Base-by-base conservation (phyloP, 1,140 invertebrate genomes). In the Orchesella cincta region DNA sequence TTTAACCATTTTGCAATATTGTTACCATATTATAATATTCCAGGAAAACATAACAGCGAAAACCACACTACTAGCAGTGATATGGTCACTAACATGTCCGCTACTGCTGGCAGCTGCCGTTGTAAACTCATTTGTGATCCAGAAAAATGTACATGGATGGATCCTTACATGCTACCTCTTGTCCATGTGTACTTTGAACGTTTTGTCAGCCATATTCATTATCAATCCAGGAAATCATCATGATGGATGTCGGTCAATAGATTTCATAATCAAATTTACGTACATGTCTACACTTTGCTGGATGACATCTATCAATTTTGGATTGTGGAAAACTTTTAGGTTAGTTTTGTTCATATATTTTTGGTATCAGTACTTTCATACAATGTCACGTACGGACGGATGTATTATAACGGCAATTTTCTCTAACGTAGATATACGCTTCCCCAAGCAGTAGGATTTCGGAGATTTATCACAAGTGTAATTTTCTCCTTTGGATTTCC, bases 241-340 rank as follows among this genome's bases (percentile, higher is more conserved):
- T 26, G 62, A 29, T 1, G 73, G 72, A 16, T 78, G 76, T 33
- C 16, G 52, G 36, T 14, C 54, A 34, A 36, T 73, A 12, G 76
- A 78, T 33, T 78, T 78, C 46, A 8, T 39, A 8, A 39, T 39
- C 5, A 78, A 78, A 70, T 78, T 78, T 39, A n/a, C 67, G 12
- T 78, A 78, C 62, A 39, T 73, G 72, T 74, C 71, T 5, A 78
- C 76, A 26, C 57, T 78, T 14, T 78, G 76, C 34, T 78, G 76
- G 76, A 78, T 78, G 76, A 78, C 67, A 1, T 31, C 29, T 29
- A 36, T 78, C 20, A 78, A 78, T 29, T 74, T 78, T 74, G 76
- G 71, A 23, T 29, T 78, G 1, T 70, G 62, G 33, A 76, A 35
- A 51, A 54, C 51, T 26, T 78, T 78, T 46, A 2, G 76, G 76